Percentiles rank a stretch among this genome's conserved stretches.
These are phyloP conservation scores for Sinocyclocheilus anshuiensis DNA, from an alignment of 2,113 vertebrate genomes.

Conservation along the genomic window DNA sequence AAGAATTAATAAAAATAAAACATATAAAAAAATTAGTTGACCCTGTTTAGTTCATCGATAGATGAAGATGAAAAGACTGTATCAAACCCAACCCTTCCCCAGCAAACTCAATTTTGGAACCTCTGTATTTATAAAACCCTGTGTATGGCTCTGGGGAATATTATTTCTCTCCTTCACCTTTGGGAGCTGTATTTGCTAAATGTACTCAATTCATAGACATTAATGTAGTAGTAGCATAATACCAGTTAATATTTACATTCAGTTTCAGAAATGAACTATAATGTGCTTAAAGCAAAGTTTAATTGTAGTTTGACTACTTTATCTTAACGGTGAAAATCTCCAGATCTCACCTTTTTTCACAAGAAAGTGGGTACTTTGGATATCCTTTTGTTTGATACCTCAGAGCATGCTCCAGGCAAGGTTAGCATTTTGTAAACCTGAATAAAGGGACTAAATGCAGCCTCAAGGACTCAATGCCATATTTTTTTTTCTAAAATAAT, in stretches of 20 bases:
- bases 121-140: too few relatives aligned
- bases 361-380: conserved; percentile 6
- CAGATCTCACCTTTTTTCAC: conserved; percentile 9
- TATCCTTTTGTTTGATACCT: conserved; percentile 45
- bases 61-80: too few relatives aligned
- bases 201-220: neutral
- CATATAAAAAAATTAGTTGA: too few relatives aligned
- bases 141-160: neutral
- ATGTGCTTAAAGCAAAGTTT: neutral
- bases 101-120: too few relatives aligned
- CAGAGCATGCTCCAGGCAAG: conserved; percentile 53
- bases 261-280: neutral
- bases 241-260: neutral
- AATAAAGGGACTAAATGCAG: conserved; percentile 44
- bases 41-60: too few relatives aligned
- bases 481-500: neutral
- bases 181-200: neutral
- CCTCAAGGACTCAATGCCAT: conserved; percentile 27
- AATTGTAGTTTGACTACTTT: conserved; percentile 2
- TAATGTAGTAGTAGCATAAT: neutral
- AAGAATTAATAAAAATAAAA: too few relatives aligned
- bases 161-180: neutral
- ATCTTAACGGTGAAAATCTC: neutral
- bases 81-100: too few relatives aligned
- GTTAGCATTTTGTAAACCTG: conserved; percentile 52